Percentiles rank a stretch among this genome's conserved stretches.
These are phyloP conservation scores for Dynastes grantii DNA, from an alignment of 2,888 invertebrate species.

Conservation along the genomic window DNA sequence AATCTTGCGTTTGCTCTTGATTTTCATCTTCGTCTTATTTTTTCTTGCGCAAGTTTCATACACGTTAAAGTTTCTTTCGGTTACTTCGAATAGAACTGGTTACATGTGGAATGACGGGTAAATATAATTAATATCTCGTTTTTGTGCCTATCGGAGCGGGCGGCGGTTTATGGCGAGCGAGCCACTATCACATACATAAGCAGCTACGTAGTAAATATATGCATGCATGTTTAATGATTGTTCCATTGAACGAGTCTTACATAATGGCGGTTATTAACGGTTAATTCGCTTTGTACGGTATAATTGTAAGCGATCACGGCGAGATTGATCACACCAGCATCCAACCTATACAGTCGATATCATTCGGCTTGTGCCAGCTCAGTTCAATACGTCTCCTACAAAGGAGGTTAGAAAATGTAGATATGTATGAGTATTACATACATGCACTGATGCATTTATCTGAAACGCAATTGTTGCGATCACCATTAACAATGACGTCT, in stretches of 20 bases:
- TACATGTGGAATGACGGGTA: constrained; percentile 31
- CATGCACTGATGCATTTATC: constrained; percentile 8
- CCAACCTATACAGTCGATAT: not conserved
- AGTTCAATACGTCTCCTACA: constrained; percentile 27
- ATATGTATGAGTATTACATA: constrained; percentile 7
- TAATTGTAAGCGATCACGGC: constrained; percentile 49
- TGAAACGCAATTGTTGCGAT: constrained; percentile 32
- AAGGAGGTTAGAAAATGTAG: constrained; percentile 2
- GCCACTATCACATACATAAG: constrained; percentile 11
- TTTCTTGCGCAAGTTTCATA: constrained; percentile 27
- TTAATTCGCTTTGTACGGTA: constrained; percentile 48
- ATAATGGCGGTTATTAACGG: constrained; percentile 49
- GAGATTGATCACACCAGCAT: constrained; percentile 45
- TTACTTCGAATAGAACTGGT: constrained; percentile 22
- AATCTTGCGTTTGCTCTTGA: not conserved
- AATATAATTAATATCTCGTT: constrained; percentile 46
- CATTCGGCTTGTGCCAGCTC: not conserved
- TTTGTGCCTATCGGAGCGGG: constrained; percentile 36
- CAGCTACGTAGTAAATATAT: constrained; percentile 33
- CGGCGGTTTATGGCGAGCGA: not conserved
- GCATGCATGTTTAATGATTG: constrained; percentile 43
- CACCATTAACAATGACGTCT: constrained; percentile 41
- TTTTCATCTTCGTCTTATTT: constrained; percentile 17
- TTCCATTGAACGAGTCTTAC: constrained; percentile 45
- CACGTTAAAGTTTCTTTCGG: not conserved